Percentiles rank a stretch among this genome's conserved stretches.
Conservation (phyloP, 2,888 invertebrate species). For the Melanostoma mellinum region DNA sequence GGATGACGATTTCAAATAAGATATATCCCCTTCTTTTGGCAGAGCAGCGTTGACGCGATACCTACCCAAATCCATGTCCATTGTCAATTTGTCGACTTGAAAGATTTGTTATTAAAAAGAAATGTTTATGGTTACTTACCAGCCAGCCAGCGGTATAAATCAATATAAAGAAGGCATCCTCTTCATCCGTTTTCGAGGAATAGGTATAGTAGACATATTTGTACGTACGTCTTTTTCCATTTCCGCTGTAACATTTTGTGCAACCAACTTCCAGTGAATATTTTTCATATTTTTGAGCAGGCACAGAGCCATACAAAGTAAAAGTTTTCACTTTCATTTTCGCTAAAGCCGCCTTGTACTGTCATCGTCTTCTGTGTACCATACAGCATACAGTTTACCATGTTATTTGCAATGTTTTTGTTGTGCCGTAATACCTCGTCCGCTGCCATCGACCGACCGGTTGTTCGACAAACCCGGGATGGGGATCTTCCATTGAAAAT, state of each 20-base stretch:
- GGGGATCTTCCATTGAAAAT: constrained; percentile 50
- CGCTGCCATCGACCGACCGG: constrained; percentile 32
- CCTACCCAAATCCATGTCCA: constrained; percentile 20
- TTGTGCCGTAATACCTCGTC: constrained; percentile 64
- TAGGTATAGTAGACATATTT: neutral
- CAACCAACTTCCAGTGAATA: neutral
- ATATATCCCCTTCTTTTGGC: constrained; percentile 9
- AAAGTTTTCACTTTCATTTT: constrained; percentile 73
- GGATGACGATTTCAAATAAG: constrained; percentile 34
- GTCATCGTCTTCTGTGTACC: too few relatives aligned
- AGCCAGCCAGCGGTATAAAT: constrained; percentile 18
- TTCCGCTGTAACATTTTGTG: constrained; percentile 1
- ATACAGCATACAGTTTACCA: constrained; percentile 17
- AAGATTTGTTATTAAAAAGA: constrained; percentile 22
- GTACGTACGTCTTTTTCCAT: constrained; percentile 23
- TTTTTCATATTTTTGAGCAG: too few relatives aligned
- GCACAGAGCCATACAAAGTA: constrained; percentile 46
- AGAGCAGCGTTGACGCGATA: too few relatives aligned
- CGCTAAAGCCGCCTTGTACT: constrained; percentile 38
- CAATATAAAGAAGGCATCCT: constrained; percentile 53
- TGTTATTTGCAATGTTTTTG: constrained; percentile 62
- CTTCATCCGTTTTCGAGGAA: constrained; percentile 6
- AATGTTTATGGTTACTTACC: neutral
- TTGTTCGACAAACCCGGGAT: constrained; percentile 19
- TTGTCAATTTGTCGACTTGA: constrained; percentile 39